These are phyloP conservation scores for Vesta saturnalis DNA, from an alignment of 2,888 invertebrate genomes.

Conservation along the genomic window DNA sequence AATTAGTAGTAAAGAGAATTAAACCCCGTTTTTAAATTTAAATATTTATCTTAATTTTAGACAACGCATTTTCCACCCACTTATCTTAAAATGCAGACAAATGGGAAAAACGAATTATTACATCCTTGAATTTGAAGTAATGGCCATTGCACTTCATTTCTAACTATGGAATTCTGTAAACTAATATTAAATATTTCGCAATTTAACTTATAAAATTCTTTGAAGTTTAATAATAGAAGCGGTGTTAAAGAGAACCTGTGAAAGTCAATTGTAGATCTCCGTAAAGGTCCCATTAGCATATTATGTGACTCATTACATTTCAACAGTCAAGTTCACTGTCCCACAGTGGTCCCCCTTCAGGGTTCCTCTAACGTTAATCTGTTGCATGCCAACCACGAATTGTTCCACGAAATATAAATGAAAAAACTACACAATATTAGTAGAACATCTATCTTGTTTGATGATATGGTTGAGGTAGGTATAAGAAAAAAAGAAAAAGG, in stretches of 20 bases:
- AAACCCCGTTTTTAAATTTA: too few species aligned
- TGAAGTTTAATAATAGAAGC: background rate
- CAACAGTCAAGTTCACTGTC: slow-evolving; percentile 14
- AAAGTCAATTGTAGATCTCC: slow-evolving; percentile 3
- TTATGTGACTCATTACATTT: slow-evolving; percentile 12
- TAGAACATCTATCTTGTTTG: background rate
- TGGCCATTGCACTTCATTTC: slow-evolving; percentile 5
- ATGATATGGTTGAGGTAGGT: too few species aligned
- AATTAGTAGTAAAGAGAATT: too few species aligned
- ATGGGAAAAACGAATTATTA: background rate
- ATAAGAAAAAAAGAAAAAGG: slow-evolving; percentile 3
- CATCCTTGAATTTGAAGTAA: background rate
- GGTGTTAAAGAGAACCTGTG: background rate
- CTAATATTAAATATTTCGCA: too few species aligned
- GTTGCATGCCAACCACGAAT: background rate
- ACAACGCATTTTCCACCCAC: too few species aligned
- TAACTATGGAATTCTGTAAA: background rate
- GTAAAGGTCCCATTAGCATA: slow-evolving; percentile 9
- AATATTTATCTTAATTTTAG: too few species aligned
- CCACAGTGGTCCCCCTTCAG: background rate
- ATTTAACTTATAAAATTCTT: background rate
- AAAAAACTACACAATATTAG: background rate
- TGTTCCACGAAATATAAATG: slow-evolving; percentile 12
- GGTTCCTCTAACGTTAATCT: background rate
- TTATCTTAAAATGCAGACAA: background rate